Base-by-base conservation (phyloP, 2,797 vertebrate species). In the Balearica regulorum region DNA sequence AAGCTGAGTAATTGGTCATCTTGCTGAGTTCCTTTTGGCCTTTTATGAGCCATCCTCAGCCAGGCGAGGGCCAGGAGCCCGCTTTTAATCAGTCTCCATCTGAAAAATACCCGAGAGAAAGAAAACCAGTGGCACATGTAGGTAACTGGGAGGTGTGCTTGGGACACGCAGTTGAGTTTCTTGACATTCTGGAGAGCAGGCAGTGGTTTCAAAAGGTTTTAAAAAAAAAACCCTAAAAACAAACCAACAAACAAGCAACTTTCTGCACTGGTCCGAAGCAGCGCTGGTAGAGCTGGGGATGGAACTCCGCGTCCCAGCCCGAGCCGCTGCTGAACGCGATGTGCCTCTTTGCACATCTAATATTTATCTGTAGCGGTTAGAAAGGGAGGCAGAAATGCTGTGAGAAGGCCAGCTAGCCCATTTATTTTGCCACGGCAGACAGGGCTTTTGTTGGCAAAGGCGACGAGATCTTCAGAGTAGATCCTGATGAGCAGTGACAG, bases 301-400 rank as follows among this genome's bases (percentile, higher is more conserved):
- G 28, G 33, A 46, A 4, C 35, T 13, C 49, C 2, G 0, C 0
- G 21, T 7, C 24, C 1, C 25, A 1, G n/a, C 29, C 54, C 0
- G 4, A 48, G 64, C 29, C 5, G 61, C n/a, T 5, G 26, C 16
- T 0, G 5, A 7, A 10, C 39, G 53, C 11, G 26, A 6, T 0
- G 5, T 2, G 1, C 37, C 6, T 46, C 69, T 31, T 16, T 7
- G 24, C 12, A 0, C 2, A 0, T 4, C 46, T 4, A 2, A 2
- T 13, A 3, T 16, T 29, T 28, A 12, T 14, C 53, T 11, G 35
- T 22, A 6, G 60, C 1, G 1, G 33, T 5, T 46, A 18, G 39
- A 5, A 8, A 12, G 76, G 39, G 8, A 24, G 41, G 84, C 53
- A 26, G 77, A 7, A 31, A 7, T 6, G 5, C 48, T 10, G 17